Conservation (phyloP, 1,140 invertebrate species). For the Chionoecetes opilio region DNA sequence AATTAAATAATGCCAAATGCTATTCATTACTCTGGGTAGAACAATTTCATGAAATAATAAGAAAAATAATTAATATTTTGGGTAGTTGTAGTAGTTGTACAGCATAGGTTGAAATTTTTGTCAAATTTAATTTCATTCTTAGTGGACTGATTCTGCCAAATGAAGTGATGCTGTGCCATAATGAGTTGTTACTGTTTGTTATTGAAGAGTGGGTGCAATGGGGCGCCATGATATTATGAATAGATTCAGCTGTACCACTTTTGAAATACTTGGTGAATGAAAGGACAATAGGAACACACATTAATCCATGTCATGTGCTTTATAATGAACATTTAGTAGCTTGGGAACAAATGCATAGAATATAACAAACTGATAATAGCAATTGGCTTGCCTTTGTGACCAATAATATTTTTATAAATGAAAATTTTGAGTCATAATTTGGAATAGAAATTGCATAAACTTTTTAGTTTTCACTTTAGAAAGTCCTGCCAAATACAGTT, state of each 20-base stretch:
- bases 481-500: background rate
- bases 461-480: background rate
- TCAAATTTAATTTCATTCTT: background rate
- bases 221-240: slow-evolving; percentile 11
- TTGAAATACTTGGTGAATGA: background rate
- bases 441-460: too few species aligned
- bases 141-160: background rate
- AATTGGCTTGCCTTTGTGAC: background rate
- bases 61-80: background rate
- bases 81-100: background rate
- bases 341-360: too few species aligned
- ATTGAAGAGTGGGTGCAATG: background rate
- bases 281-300: background rate
- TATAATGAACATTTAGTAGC: too few species aligned
- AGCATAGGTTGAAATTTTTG: background rate
- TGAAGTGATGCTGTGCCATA: background rate
- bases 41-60: background rate
- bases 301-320: background rate
- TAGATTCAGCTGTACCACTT: background rate
- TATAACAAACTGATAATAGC: too few species aligned
- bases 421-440: too few species aligned
- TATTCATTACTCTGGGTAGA: background rate
- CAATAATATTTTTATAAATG: background rate
- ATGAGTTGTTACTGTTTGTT: background rate
- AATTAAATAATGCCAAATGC: background rate